Percentiles rank a stretch among this genome's conserved stretches.
Conservation (phyloP, 2,888 invertebrate genomes). For the Himalopsyche anomala region DNA sequence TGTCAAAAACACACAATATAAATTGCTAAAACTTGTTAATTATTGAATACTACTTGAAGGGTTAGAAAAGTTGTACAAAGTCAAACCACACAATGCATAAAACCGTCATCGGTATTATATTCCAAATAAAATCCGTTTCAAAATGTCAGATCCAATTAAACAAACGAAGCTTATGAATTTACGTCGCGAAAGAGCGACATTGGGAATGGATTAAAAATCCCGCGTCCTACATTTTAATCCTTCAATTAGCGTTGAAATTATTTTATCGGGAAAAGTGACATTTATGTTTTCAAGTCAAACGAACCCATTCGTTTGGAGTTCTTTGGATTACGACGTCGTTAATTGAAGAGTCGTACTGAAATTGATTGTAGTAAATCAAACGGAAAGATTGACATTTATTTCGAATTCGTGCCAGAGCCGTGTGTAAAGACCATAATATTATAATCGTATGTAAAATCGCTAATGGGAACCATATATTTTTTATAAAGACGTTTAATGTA, state of each 20-base stretch:
- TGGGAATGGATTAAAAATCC: conserved; percentile 24
- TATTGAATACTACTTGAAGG: no score
- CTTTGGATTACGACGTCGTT: conserved; percentile 33
- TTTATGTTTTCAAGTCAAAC: conserved; percentile 30
- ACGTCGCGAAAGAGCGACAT: neutral
- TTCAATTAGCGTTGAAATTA: conserved; percentile 27
- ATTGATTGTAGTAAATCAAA: conserved; percentile 12
- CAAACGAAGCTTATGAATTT: conserved; percentile 13
- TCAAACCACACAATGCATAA: neutral
- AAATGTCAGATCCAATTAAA: conserved; percentile 9
- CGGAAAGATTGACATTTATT: neutral
- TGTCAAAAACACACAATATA: no score
- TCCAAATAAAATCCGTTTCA: neutral
- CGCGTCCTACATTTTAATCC: conserved; percentile 30
- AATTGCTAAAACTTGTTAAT: no score
- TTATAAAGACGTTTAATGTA: neutral
- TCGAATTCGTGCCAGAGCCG: neutral
- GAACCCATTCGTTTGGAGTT: neutral
- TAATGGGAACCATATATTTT: neutral
- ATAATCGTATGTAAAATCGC: conserved; percentile 6
- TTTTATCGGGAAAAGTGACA: conserved; percentile 29
- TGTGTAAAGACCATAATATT: neutral
- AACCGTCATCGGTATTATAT: neutral
- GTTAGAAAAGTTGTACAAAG: neutral
- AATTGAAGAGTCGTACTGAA: conserved; percentile 5